Conservation (phyloP, 1,140 invertebrate genomes). For the Formica exsecta region DNA sequence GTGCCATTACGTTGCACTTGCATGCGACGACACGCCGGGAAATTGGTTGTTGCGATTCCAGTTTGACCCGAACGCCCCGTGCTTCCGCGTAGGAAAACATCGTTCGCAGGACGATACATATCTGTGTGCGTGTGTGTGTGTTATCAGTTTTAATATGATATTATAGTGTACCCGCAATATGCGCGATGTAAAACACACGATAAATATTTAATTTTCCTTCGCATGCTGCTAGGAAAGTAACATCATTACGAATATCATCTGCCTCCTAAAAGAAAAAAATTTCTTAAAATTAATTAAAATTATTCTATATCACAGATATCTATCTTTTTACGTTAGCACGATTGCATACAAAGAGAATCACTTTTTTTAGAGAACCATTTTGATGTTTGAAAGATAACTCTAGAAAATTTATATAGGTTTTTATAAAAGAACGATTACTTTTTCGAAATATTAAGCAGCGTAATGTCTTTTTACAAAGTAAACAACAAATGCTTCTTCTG, state of each 20-base stretch:
- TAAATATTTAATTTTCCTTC: not conserved
- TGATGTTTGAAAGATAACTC: not conserved
- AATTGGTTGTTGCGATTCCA: slow-evolving; percentile 68
- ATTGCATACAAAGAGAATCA: not conserved
- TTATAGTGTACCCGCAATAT: not conserved
- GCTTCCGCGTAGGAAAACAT: slow-evolving; percentile 28
- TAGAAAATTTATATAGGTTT: not conserved
- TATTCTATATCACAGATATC: too few species aligned
- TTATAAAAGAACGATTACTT: not conserved
- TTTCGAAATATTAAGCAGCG: not conserved
- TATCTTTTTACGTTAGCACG: not conserved
- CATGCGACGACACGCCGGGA: slow-evolving; percentile 52
- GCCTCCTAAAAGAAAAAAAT: too few species aligned
- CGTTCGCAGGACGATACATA: not conserved
- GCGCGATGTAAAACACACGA: not conserved
- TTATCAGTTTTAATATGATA: slow-evolving; percentile 33
- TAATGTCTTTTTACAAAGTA: not conserved
- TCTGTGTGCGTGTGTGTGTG: not conserved
- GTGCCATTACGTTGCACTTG: slow-evolving; percentile 65
- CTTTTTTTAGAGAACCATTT: not conserved
- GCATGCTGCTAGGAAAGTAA: not conserved
- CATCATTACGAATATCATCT: too few species aligned
- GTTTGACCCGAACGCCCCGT: slow-evolving; percentile 5
- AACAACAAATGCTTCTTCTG: not conserved
- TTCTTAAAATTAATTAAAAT: too few species aligned